Base-by-base conservation (phyloP, 2,888 invertebrate species). In the Bimastos eiseni region DNA sequence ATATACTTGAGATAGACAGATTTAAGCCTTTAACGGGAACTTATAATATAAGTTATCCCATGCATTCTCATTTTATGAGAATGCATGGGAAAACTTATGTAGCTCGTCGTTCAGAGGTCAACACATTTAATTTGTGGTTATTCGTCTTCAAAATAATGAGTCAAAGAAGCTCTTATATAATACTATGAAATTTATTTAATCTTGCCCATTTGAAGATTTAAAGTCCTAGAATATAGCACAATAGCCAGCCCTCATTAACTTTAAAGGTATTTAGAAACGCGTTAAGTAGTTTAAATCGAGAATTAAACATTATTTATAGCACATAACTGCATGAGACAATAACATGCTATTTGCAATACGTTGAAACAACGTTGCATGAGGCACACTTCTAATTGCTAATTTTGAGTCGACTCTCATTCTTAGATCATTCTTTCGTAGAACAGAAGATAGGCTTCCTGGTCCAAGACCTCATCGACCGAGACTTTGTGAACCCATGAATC, bases 361-460 rank as follows among this genome's bases (percentile, higher is more conserved):
- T n/a, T 8, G 17, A 4, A n/a, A n/a, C 30, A 1, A 17, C 1
- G 13, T 70, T 70, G 0, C 17, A 11, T 8, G 2, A 70, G 13
- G 17, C 17, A 6, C n/a, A 4, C n/a, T 19, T 4, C 33, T 17
- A 2, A 24, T 86, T 13, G 86, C 19, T 13, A 37, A 2, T 86
- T 34, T 37, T 86, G 36, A 4, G 17, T 36, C 19, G 19, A n/a
- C 70, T 8, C 0, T 70, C 6, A n/a, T n/a, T 70, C 30, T 70
- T 70, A 70, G 11, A 0, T 3, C 70, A 86, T 37, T 17, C 86
- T 34, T 86, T 86, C 86, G 86, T 86, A 86, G 86, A 86, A 86
- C 86, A 86, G 86, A 86, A 86, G 86, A 86, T 86, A 86, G 86
- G 86, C 86, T 86, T 86, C 86, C 37, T 86, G 36, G 24, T 86